These are phyloP conservation scores for Drosophila parthenogenetica DNA, from an alignment of 2,888 invertebrate genomes.

Conservation along the genomic window DNA sequence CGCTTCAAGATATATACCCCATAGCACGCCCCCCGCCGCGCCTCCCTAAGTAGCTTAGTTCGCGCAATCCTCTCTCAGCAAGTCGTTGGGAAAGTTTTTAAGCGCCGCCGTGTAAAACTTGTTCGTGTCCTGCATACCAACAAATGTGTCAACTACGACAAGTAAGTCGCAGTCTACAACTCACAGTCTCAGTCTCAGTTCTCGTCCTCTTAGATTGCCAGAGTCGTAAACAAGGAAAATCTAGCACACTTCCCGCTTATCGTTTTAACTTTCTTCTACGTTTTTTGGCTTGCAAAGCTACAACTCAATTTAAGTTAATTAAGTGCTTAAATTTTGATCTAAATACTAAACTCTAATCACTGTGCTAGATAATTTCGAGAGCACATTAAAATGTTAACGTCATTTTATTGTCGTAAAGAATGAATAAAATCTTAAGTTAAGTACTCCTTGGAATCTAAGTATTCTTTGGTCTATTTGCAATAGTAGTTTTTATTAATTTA, in stretches of 20 bases:
- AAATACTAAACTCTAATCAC: slow-evolving; percentile 48
- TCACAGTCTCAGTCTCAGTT: slow-evolving; percentile 9
- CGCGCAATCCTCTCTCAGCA: slow-evolving; percentile 58
- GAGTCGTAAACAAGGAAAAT: slow-evolving; percentile 60
- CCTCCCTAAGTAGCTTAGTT: too few relatives aligned
- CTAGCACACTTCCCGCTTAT: slow-evolving; percentile 47
- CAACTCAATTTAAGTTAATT: slow-evolving; percentile 63
- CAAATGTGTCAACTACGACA: slow-evolving; percentile 66
- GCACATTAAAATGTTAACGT: slow-evolving; percentile 1
- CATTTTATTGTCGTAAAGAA: too few relatives aligned
- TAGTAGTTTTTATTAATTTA: too few relatives aligned
- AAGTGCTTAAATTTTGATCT: slow-evolving; percentile 58
- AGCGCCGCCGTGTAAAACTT: slow-evolving; percentile 73
- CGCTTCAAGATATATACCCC: slow-evolving; percentile 17
- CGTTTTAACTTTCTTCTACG: slow-evolving; percentile 33
- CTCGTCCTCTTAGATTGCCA: slow-evolving; percentile 1
- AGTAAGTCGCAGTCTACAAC: slow-evolving; percentile 13
- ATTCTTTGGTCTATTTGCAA: background rate
- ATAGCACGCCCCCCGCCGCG: background rate
- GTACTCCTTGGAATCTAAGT: background rate
- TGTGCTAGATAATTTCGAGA: background rate
- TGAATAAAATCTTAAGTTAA: background rate
- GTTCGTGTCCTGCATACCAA: slow-evolving; percentile 76
- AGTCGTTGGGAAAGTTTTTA: slow-evolving; percentile 67
- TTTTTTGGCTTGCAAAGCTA: slow-evolving; percentile 12